Evolutionary conservation across 2,888 invertebrate genomes (phyloP).

Genomic region (Athalia rosae): DNA sequence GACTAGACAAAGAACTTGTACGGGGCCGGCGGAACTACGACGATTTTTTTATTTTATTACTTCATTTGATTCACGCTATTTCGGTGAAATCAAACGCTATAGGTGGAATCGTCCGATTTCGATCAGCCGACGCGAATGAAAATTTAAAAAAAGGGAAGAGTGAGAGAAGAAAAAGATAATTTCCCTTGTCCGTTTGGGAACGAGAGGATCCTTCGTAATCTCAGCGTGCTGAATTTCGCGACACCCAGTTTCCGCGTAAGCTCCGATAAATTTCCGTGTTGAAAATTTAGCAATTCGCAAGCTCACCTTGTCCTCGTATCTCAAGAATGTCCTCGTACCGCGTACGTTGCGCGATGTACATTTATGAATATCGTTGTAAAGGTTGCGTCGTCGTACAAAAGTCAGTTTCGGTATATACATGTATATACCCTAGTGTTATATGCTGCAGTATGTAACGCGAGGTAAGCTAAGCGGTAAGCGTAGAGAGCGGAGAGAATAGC

Average conservation of each 20-base stretch:
- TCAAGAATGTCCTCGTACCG: too few species aligned
- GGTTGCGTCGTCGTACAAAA: background rate
- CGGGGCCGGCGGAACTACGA: background rate
- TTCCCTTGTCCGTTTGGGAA: too few species aligned
- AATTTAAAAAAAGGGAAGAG: background rate
- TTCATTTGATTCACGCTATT: constrained; percentile 58
- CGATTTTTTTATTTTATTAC: background rate
- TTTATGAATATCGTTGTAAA: constrained; percentile 49
- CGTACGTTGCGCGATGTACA: background rate
- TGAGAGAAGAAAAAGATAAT: too few species aligned
- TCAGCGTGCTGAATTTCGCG: too few species aligned
- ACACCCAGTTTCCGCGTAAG: too few species aligned
- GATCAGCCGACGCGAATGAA: background rate
- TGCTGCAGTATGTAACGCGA: background rate
- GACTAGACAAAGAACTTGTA: constrained; percentile 34
- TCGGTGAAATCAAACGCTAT: constrained; percentile 62
- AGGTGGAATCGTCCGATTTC: constrained; percentile 26
- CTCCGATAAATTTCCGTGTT: too few species aligned
- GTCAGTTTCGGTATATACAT: too few species aligned
- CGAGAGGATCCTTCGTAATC: too few species aligned
- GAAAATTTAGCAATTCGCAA: too few species aligned
- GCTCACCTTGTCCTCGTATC: too few species aligned
- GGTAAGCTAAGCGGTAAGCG: background rate
- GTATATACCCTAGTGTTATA: too few species aligned
- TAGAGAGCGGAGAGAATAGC: constrained; percentile 62